Percentiles rank a stretch among this genome's conserved stretches.
These are phyloP conservation scores for Netta rufina DNA, from an alignment of 2,797 vertebrate species.

Conservation along the genomic window DNA sequence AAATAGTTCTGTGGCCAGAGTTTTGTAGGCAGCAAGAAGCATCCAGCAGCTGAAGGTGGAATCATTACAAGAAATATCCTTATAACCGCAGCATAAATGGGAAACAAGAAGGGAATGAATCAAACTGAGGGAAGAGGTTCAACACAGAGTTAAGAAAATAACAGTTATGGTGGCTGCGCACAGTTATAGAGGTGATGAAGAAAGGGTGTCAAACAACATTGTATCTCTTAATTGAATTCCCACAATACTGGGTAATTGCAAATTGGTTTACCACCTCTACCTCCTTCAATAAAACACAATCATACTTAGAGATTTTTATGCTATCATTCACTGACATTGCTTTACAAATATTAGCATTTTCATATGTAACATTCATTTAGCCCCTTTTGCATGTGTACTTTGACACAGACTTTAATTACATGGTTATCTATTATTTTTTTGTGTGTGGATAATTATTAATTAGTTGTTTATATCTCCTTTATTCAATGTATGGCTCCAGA, in stretches of 20 bases:
- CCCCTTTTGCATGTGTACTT: background rate
- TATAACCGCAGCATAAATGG: background rate
- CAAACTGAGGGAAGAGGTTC: background rate
- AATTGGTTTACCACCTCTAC: background rate
- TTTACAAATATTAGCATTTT: background rate
- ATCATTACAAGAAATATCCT: background rate
- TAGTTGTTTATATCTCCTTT: conserved; percentile 43
- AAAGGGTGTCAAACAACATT: background rate
- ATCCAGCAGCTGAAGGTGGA: background rate
- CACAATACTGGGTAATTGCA: background rate
- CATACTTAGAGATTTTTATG: background rate
- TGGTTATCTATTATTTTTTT: conserved; percentile 31
- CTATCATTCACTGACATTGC: background rate
- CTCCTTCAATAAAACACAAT: background rate
- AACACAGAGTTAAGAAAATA: background rate
- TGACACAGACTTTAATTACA: background rate
- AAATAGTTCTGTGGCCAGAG: background rate
- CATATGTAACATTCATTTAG: background rate
- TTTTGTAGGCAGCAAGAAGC: background rate
- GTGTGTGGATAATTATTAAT: conserved; percentile 45
- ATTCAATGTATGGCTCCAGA: background rate
- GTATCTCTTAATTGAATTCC: background rate
- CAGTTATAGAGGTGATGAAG: background rate
- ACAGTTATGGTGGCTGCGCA: background rate
- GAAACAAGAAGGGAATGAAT: background rate